Evolutionary conservation across 2,797 vertebrate genomes (phyloP), one percentile per base, ranked within the genome.

Genomic region (Euphonia xanthogaster): DNA sequence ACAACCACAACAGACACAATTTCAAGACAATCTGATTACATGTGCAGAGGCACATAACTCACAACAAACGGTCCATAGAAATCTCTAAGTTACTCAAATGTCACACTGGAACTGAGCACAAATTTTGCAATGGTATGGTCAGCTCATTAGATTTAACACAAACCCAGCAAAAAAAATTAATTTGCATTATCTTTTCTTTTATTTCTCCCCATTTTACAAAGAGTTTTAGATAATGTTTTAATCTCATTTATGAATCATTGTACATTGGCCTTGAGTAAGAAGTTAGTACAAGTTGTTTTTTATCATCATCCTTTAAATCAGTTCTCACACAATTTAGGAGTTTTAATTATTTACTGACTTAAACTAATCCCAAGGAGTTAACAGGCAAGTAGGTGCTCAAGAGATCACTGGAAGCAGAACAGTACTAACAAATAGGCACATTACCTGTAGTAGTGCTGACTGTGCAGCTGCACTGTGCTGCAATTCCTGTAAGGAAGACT

Each of bases 401-500:
- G 65, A 2, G 1, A 22, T 10, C 50, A 53, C 61, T 40, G 61
- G 66, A 77, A 80, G 50, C 16, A 78, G 77, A 65, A 54, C 0
- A 66, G 20, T 37, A 30, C 63, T 35, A 82, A 76, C 30, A 66
- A 48, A 37, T 0, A 22, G n/a, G 21, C 39, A 31, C 0, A 7
- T 68, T 98, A 99, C 99, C 99, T 99, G 99, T 72, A 99, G 96
- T 66, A 99, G 94, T 12, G 99, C 99, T 24, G 99, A 99, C 94
- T 99, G 99, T 63, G 99, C 98, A 24, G 98, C 98, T 8, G 98
- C 97, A 72, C 93, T 98, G 80, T 99, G 99, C 97, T 99, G 99
- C 90, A 99, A 94, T 61, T 99, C 99, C 55, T 99, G 97, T 8
- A 99, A 98, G 42, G 98, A 97, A 50, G 98, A 98, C 6, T 99